A percentile compares a stretch with the other conserved stretches of the same genome.
phyloP scores from a whole-genome alignment of 1,140 invertebrate species.

The Maconellicoccus hirsutus region DNA sequence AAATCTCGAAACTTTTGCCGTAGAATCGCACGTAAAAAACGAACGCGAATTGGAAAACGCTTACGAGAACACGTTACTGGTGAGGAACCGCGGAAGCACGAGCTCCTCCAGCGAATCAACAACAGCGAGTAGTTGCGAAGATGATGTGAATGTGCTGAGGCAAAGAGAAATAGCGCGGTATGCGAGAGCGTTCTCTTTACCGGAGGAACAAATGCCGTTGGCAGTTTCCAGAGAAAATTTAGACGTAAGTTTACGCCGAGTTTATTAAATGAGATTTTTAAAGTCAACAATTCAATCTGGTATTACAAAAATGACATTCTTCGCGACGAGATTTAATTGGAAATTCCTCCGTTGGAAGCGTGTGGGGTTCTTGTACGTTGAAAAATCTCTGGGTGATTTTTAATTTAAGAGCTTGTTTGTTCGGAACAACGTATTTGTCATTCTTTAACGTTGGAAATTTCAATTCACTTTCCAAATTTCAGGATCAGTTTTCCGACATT shows the following conservation, averaged over 20 bases:
- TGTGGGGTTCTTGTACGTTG: too few relatives aligned
- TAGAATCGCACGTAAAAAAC: slow-evolving; percentile 7
- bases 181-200: slow-evolving; percentile 3
- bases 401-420: too few relatives aligned
- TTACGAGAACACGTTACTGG: background rate
- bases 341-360: too few relatives aligned
- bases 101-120: slow-evolving; percentile 34
- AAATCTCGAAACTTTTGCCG: background rate
- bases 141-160: slow-evolving; percentile 27
- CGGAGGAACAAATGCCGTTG: slow-evolving; percentile 10
- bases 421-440: too few relatives aligned
- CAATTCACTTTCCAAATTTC: slow-evolving; percentile 35
- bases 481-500: slow-evolving; percentile 32
- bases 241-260: background rate
- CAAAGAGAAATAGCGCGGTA: slow-evolving; percentile 29
- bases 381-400: too few relatives aligned
- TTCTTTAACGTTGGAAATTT: too few relatives aligned
- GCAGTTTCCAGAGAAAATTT: background rate
- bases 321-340: too few relatives aligned
- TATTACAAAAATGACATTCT: too few relatives aligned
- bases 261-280: too few relatives aligned
- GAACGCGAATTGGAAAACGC: background rate
- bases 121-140: slow-evolving; percentile 35
- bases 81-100: slow-evolving; percentile 29
- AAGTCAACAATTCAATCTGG: too few relatives aligned